Evolutionary conservation across 1,140 invertebrate genomes (phyloP), one percentile per base, ranked within the genome.

Genomic region (Drosophila sproati): DNA sequence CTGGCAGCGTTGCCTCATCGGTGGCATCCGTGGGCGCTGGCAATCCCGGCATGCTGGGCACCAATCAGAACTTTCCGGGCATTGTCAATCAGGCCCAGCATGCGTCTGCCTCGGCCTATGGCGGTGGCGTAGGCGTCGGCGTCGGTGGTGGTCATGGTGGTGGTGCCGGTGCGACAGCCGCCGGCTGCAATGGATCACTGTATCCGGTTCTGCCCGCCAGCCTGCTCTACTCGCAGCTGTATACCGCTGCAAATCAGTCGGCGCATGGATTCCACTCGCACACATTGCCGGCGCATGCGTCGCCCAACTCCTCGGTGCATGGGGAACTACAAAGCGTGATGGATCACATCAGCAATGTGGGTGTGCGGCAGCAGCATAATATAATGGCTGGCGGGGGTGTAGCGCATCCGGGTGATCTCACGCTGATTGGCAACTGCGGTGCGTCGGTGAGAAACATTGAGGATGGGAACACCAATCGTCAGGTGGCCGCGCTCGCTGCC

Each of bases 141-240:
- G 77, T 71, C 29, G 78, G 66, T 3, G 85, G 78, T 3, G 87
- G 83, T 3, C 83, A 82, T 57, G 90, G 90, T 45, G 74, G 80
- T 5, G 59, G 71, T 3, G 72, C 72, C 1, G 87, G 80, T 1
- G 87, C 82, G 6, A 73, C 83, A 0, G 83, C 80, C 39, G 64
- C 87, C 28, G 88, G 91, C 5, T 96, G 94, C 83, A 95, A 95
- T 83, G 95, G 95, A 73, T 95, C 95, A 0, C 92, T 95, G 0
- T 96, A 96, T 82, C 95, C 95, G 0, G 96, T 97, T 1, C 92
- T 97, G 45, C 96, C 96, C 0, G 95, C 95, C 7, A 96, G 96
- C 82, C 94, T 97, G 60, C 93, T 98, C 4, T 97, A 97, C 93
- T 96, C 96, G 10, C 96, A 97, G 85, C 92, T 98, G 12, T 97